These are phyloP conservation scores for Brachypterus glaber DNA, from an alignment of 2,888 invertebrate genomes.

Conservation along the genomic window DNA sequence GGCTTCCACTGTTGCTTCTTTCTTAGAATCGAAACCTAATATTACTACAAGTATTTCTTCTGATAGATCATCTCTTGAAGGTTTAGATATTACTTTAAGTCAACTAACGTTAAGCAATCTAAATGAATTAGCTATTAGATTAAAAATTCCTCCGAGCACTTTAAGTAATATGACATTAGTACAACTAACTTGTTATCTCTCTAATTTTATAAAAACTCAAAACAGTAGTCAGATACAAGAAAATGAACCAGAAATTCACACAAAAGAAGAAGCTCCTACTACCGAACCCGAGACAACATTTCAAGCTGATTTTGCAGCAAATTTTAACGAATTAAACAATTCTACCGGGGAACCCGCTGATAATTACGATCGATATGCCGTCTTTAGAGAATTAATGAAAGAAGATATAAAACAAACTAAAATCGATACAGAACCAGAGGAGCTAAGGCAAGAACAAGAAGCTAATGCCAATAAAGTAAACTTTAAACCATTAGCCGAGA, in stretches of 20 bases:
- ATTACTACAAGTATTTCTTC: constrained; percentile 31
- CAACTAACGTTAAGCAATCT: constrained; percentile 75
- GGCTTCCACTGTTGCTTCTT: constrained; percentile 21
- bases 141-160: constrained; percentile 66
- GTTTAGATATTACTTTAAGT: constrained; percentile 69
- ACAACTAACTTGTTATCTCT: constrained; percentile 72
- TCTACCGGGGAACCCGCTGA: constrained; percentile 20
- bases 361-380: constrained; percentile 75
- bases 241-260: constrained; percentile 28
- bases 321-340: constrained; percentile 52
- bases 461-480: constrained; percentile 9
- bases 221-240: constrained; percentile 22
- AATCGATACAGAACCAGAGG: constrained; percentile 35
- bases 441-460: constrained; percentile 27
- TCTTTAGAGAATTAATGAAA: constrained; percentile 72
- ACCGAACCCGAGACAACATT: constrained; percentile 45
- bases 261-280: constrained; percentile 34
- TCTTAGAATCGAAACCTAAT: constrained; percentile 29
- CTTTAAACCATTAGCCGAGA: constrained; percentile 39
- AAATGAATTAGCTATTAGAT: constrained; percentile 66
- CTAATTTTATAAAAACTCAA: constrained; percentile 45
- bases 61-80: constrained; percentile 35
- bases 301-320: constrained; percentile 58
- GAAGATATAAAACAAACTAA: constrained; percentile 58
- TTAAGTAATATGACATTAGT: constrained; percentile 79